phyloP scores from a whole-genome alignment of 2,797 vertebrate species.

The Ctenopoma kingsleyae region DNA sequence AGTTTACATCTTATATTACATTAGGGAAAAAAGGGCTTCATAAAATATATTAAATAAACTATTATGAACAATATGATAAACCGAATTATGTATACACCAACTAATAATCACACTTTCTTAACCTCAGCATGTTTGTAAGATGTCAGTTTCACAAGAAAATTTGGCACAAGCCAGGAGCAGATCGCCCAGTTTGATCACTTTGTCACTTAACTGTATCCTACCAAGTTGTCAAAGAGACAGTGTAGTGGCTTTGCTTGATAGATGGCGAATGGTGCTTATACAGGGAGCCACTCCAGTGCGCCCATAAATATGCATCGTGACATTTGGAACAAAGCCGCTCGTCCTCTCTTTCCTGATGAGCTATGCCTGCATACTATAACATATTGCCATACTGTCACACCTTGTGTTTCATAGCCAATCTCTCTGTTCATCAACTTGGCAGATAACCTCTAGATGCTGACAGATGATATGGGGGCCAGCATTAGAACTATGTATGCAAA shows the following conservation, averaged over 20 bases:
- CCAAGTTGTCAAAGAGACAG: slow-evolving; percentile 80
- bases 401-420: slow-evolving; percentile 86
- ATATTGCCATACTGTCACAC: slow-evolving; percentile 86
- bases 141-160: slow-evolving; percentile 60
- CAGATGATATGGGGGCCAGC: slow-evolving; percentile 76
- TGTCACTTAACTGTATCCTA: slow-evolving; percentile 69
- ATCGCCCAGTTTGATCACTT: slow-evolving; percentile 71
- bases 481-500: slow-evolving; percentile 73
- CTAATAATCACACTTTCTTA: slow-evolving; percentile 58
- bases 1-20: slow-evolving; percentile 17
- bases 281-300: slow-evolving; percentile 83
- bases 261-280: slow-evolving; percentile 86
- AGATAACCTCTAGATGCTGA: slow-evolving; percentile 84
- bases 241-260: slow-evolving; percentile 83
- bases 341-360: slow-evolving; percentile 87
- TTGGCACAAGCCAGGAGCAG: slow-evolving; percentile 55
- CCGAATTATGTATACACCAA: slow-evolving; percentile 31
- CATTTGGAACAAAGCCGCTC: slow-evolving; percentile 90
- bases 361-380: slow-evolving; percentile 84
- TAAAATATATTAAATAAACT: slow-evolving; percentile 18
- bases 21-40: slow-evolving; percentile 13
- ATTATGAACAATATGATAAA: slow-evolving; percentile 16
- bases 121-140: slow-evolving; percentile 49
- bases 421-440: slow-evolving; percentile 85
- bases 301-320: slow-evolving; percentile 91